Evolutionary conservation across 2,113 vertebrate species (phyloP), one percentile per base, ranked within the genome.

Genomic region (Crypturellus undulatus): DNA sequence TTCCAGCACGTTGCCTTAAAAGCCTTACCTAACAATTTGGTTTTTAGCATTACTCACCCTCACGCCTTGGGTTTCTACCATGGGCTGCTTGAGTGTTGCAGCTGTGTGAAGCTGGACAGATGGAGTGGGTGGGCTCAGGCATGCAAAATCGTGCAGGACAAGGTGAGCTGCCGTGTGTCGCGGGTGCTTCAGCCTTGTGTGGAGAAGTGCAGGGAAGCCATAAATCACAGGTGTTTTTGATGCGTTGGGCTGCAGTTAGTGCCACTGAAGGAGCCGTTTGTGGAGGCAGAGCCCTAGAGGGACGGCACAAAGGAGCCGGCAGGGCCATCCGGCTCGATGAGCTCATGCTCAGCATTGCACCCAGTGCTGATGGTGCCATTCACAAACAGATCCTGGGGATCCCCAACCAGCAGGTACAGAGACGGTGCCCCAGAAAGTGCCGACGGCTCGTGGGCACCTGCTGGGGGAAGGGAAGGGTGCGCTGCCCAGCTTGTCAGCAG

Each of bases 311-410:
- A 58, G 71, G 52, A 86, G 45, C 60, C 8, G 52, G 67, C 26
- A 3, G 19, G 58, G 68, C 79, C 0, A 0, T 70, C 38, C 26
- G 67, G 85, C 3, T 1, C 25, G 47, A 26, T 79, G 79, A 89
- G 67, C 26, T 79, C 62, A 51, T 15, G 20, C 36, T 30, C 20
- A 40, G 73, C 63, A 12, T 79, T 67, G 32, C 62, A 6, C 30
- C 62, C 52, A 10, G 42, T 0, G 0, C 25, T 17, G 51, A 5
- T 38, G 68, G 34, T 4, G 1, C 18, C 13, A 3, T 21, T 30
- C 22, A 43, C 63, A 58, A 11, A 36, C 22, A 2, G 28, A 58
- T 30, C 64, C 12, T 12, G 32, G 42, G 40, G 30, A n/a, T 30
- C 26, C 42, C 64, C 40, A 65, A 25, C 18, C 43, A 40, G 32